phyloP scores from a whole-genome alignment of 2,888 invertebrate species.

The Kryphioiulus occultus region DNA sequence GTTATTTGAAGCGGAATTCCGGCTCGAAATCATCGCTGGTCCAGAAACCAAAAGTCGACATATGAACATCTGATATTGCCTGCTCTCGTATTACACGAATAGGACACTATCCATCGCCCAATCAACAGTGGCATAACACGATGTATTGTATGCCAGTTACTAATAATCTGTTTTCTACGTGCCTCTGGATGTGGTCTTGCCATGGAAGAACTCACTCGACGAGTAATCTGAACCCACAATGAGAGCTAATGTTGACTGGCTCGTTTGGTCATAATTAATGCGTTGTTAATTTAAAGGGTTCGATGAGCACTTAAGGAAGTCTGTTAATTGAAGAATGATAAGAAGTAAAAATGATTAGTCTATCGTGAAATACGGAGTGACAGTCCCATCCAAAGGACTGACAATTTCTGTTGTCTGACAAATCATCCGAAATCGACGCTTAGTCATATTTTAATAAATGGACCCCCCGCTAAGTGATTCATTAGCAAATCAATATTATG shows the following conservation, averaged over 20 bases:
- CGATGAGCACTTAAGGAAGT: conserved; percentile 15
- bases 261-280: conserved; percentile 13
- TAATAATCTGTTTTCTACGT: conserved; percentile 6
- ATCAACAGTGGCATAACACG: background rate
- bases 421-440: conserved; percentile 21
- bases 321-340: conserved; percentile 27
- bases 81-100: conserved; percentile 24
- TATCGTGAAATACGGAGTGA: background rate
- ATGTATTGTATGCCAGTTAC: conserved; percentile 23
- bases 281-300: background rate
- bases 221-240: conserved; percentile 24
- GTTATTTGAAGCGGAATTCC: conserved; percentile 36
- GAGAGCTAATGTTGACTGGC: background rate
- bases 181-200: background rate
- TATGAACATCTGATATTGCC: conserved; percentile 20
- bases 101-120: conserved; percentile 32
- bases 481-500: conserved; percentile 19
- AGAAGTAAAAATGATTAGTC: conserved; percentile 28
- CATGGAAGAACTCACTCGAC: background rate
- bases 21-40: conserved; percentile 24
- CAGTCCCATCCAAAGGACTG: background rate
- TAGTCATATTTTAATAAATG: conserved; percentile 40
- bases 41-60: conserved; percentile 32
- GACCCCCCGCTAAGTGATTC: conserved; percentile 9
- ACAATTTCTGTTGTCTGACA: conserved; percentile 27